Conservation (phyloP, 2,888 invertebrate genomes). For the Diarsia dahlii region DNA sequence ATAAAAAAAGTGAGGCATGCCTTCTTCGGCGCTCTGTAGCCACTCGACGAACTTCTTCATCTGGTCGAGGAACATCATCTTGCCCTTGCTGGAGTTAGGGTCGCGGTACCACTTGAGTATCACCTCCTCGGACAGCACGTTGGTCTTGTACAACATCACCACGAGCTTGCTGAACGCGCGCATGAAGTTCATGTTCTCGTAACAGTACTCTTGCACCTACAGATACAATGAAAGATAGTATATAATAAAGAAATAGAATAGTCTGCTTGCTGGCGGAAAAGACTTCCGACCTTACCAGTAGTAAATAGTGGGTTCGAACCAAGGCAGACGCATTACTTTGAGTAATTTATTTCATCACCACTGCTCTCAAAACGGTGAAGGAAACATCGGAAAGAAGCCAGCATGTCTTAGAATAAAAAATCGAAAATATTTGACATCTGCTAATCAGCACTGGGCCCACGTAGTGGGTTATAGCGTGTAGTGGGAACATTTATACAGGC, state of each 20-base stretch:
- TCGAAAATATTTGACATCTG: too few species aligned
- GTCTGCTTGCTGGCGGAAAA: neutral
- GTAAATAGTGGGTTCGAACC: too few species aligned
- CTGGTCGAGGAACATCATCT: conserved; percentile 99
- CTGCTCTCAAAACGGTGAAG: too few species aligned
- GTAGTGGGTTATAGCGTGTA: too few species aligned
- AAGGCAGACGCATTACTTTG: too few species aligned
- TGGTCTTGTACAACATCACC: conserved; percentile 98
- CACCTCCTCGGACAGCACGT: conserved; percentile 98
- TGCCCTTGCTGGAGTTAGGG: conserved; percentile 97
- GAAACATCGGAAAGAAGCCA: too few species aligned
- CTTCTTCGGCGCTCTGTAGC: conserved; percentile 99
- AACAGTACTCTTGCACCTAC: conserved; percentile 98
- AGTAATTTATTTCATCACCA: too few species aligned
- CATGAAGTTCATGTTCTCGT: conserved; percentile 99
- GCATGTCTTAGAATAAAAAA: too few species aligned
- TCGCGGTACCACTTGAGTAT: conserved; percentile 99
- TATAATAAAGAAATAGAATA: neutral
- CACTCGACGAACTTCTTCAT: conserved; percentile 99
- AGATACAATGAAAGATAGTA: neutral
- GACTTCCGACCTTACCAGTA: too few species aligned
- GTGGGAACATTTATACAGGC: too few species aligned
- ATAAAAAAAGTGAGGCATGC: too few species aligned
- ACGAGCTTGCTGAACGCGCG: conserved; percentile 99
- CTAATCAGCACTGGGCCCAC: too few species aligned